A percentile compares a stretch with the other conserved stretches of the same genome.
These are phyloP conservation scores for Bellardia pandia DNA, from an alignment of 2,888 invertebrate species.

Conservation along the genomic window DNA sequence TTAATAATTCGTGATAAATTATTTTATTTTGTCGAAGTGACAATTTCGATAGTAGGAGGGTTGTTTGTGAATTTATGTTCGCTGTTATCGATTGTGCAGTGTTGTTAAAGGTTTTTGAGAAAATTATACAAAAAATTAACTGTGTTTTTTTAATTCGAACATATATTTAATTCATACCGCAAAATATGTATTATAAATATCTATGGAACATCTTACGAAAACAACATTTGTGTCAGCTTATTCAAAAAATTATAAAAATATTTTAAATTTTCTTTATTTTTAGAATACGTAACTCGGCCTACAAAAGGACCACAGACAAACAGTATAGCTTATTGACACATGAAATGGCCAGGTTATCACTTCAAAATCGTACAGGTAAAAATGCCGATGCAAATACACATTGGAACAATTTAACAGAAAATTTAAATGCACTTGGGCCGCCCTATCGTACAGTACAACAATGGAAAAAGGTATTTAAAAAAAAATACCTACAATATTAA, in stretches of 20 bases:
- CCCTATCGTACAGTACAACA: conserved; percentile 63
- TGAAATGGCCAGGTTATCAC: conserved; percentile 48
- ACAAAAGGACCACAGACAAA: conserved; percentile 66
- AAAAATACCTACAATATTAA: not conserved
- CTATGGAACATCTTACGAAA: too few relatives aligned
- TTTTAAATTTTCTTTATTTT: not conserved
- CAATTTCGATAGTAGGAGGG: conserved; percentile 23
- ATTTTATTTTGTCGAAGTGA: not conserved
- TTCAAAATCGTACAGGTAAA: conserved; percentile 36
- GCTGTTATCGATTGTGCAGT: not conserved
- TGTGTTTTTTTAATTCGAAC: not conserved
- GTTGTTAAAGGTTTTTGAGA: not conserved
- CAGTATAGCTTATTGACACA: conserved; percentile 65
- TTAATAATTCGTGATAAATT: not conserved
- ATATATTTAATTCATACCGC: not conserved
- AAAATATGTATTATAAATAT: too few relatives aligned
- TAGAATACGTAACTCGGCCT: conserved; percentile 36
- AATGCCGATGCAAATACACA: conserved; percentile 31
- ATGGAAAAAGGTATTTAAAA: conserved; percentile 67
- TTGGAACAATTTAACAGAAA: conserved; percentile 61
- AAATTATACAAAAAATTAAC: too few relatives aligned
- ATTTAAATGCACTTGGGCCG: conserved; percentile 63
- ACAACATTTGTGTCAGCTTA: too few relatives aligned
- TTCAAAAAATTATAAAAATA: too few relatives aligned
- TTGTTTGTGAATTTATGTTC: not conserved